Percentiles rank a stretch among this genome's conserved stretches.
These are phyloP conservation scores for Chaetodon trifasciatus DNA, from an alignment of 2,797 vertebrate genomes.

Conservation along the genomic window DNA sequence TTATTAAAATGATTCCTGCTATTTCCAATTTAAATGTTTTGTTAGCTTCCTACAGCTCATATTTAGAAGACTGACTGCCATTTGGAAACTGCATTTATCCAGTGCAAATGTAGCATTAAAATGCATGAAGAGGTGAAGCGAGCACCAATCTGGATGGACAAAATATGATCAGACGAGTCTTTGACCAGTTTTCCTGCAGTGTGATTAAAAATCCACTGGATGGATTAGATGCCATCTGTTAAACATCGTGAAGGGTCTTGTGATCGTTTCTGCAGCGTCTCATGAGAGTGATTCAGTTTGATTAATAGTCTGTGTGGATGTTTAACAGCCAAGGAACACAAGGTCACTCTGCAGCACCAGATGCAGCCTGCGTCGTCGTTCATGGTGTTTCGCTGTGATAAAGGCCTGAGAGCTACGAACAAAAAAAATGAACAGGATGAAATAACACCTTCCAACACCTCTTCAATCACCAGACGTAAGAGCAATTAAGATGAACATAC, in stretches of 20 bases:
- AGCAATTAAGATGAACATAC: neutral
- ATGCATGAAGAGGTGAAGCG: neutral
- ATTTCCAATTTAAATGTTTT: neutral
- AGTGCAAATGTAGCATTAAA: neutral
- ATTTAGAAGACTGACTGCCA: neutral
- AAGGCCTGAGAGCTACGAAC: neutral
- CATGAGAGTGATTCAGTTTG: constrained; percentile 11
- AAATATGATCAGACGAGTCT: constrained; percentile 2
- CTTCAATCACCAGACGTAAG: neutral
- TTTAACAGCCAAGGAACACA: neutral
- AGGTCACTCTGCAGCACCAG: neutral
- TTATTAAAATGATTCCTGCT: neutral
- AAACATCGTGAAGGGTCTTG: neutral
- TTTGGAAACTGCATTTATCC: neutral
- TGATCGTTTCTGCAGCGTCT: constrained; percentile 11
- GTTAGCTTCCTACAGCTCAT: neutral
- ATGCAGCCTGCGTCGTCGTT: neutral
- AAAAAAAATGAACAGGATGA: neutral
- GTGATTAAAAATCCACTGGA: neutral
- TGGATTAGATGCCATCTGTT: constrained; percentile 21
- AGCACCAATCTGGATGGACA: constrained; percentile 9
- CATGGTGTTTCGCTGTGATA: neutral
- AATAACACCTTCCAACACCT: neutral
- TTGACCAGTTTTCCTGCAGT: neutral
- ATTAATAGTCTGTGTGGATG: neutral